Conservation (phyloP, 2,113 vertebrate genomes). For the Dinomys branickii region DNA sequence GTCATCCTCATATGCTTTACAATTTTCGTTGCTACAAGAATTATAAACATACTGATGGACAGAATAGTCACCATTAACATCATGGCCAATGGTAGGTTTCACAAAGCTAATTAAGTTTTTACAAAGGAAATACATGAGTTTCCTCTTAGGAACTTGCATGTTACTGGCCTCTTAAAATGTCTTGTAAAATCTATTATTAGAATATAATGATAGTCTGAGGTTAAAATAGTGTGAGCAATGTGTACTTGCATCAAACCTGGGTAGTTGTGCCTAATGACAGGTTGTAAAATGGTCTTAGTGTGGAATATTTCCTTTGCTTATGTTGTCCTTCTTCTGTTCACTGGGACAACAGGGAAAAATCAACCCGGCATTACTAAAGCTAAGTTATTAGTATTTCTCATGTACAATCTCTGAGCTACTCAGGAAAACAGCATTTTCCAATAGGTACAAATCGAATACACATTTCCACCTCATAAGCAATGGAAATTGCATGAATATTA, state of each 20-base stretch:
- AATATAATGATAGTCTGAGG: constrained; percentile 59
- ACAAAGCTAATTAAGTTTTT: constrained; percentile 59
- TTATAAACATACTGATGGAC: constrained; percentile 72
- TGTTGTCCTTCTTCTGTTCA: constrained; percentile 38
- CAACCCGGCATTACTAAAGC: background rate
- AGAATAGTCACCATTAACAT: constrained; percentile 51
- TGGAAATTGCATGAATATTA: background rate
- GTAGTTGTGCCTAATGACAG: constrained; percentile 30
- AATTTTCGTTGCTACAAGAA: constrained; percentile 63
- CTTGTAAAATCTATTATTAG: constrained; percentile 59
- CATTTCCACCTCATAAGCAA: background rate
- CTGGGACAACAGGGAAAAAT: constrained; percentile 7
- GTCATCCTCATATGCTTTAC: constrained; percentile 61
- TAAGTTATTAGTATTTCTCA: constrained; percentile 8
- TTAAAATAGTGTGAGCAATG: background rate
- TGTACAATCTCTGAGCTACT: background rate
- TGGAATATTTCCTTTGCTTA: constrained; percentile 51
- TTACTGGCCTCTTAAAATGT: constrained; percentile 41
- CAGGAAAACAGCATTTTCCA: background rate
- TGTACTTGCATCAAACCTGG: constrained; percentile 23
- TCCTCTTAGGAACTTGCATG: constrained; percentile 50
- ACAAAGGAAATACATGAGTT: constrained; percentile 73
- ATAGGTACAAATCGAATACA: background rate
- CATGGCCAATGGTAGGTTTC: constrained; percentile 54
- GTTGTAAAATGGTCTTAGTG: constrained; percentile 27